These are phyloP conservation scores for Agelaius tricolor DNA, from an alignment of 2,113 vertebrate species.

Conservation along the genomic window DNA sequence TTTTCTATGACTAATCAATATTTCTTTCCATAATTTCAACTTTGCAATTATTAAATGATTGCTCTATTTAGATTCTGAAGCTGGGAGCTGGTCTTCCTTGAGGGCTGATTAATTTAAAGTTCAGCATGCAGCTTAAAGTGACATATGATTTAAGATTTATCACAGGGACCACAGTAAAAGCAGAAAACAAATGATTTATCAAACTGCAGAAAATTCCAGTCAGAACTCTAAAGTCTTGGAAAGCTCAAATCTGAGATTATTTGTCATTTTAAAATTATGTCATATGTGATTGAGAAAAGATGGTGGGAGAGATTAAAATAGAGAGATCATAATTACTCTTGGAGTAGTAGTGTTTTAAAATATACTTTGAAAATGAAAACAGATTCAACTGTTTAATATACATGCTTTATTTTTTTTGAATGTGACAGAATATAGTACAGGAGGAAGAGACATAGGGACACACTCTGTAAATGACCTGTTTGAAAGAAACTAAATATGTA, in stretches of 20 bases:
- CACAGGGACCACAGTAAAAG: not conserved
- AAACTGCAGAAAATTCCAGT: not conserved
- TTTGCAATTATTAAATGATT: conserved; percentile 21
- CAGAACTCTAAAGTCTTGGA: not conserved
- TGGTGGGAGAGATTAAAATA: not conserved
- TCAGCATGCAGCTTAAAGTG: not conserved
- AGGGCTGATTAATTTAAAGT: not conserved
- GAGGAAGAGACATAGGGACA: not conserved
- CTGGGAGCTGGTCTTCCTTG: not conserved
- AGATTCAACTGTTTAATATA: not conserved
- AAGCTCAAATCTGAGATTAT: not conserved
- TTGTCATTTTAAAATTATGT: not conserved
- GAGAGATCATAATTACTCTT: not conserved
- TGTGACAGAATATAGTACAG: not conserved
- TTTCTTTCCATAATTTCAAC: conserved; percentile 16
- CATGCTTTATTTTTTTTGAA: not conserved
- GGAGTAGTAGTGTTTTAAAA: not conserved
- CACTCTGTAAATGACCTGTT: not conserved
- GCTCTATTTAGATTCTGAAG: conserved; percentile 23
- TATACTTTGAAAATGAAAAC: not conserved
- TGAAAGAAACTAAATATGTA: not conserved
- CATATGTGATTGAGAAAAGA: not conserved
- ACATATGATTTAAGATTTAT: not conserved
- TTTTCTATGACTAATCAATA: conserved; percentile 22
- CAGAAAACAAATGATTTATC: not conserved